Evolutionary conservation across 1,140 invertebrate genomes (phyloP).

Genomic region (Anadara kagoshimensis): DNA sequence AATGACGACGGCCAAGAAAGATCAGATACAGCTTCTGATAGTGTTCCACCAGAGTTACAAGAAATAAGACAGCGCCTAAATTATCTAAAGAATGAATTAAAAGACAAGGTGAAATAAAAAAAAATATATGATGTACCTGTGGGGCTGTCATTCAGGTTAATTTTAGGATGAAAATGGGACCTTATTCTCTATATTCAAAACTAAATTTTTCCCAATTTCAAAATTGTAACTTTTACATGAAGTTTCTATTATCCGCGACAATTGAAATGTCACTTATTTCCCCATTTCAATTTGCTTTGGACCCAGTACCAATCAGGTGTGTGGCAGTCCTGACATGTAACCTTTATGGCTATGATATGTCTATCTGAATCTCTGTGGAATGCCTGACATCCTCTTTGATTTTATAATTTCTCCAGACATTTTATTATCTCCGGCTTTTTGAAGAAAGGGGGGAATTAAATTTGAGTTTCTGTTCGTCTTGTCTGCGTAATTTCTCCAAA

Average conservation of each 20-base stretch:
- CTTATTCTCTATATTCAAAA: too few species aligned
- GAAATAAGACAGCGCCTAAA: constrained; percentile 62
- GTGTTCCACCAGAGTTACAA: constrained; percentile 50
- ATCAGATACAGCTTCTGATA: constrained; percentile 25
- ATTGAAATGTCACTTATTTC: neutral
- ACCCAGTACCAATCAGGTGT: neutral
- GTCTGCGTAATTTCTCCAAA: too few species aligned
- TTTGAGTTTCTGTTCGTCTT: too few species aligned
- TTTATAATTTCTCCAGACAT: too few species aligned
- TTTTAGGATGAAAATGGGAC: neutral
- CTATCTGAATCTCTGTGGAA: too few species aligned
- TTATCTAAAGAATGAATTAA: constrained; percentile 66
- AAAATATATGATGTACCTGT: neutral
- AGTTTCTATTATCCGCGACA: too few species aligned
- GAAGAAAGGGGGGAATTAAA: too few species aligned
- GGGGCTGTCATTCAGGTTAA: neutral
- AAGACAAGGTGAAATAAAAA: constrained; percentile 49
- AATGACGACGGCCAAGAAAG: too few species aligned
- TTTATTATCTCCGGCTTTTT: too few species aligned
- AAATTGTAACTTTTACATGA: too few species aligned
- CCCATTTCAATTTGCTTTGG: neutral
- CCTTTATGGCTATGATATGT: neutral
- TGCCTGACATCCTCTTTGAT: too few species aligned
- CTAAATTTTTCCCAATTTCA: too few species aligned
- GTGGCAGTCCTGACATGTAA: neutral